These are phyloP conservation scores for Acanthaster planci DNA, from an alignment of 35 echinoderm and acorn worm genomes.

Conservation along the genomic window DNA sequence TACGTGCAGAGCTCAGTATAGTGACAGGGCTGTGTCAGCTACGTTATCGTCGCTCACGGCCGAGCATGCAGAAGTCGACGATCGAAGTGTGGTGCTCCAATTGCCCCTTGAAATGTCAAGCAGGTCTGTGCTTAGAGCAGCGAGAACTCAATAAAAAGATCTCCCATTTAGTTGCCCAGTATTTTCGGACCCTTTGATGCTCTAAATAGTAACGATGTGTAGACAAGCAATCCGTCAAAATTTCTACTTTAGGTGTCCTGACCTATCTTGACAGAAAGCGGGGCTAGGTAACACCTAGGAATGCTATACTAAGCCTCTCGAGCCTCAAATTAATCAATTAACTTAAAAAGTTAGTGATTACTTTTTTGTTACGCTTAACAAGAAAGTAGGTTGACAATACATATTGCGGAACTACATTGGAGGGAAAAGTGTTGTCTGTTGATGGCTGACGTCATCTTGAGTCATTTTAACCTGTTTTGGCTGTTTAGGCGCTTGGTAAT, in stretches of 20 bases:
- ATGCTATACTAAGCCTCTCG: not conserved
- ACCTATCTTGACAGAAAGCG: not conserved
- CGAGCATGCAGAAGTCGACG: constrained; percentile 1
- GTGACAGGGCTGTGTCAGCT: not conserved
- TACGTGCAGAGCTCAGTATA: not conserved
- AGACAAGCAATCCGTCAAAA: not conserved
- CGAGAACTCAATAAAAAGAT: not conserved
- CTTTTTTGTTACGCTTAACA: not conserved
- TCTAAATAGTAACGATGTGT: not conserved
- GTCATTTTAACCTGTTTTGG: not conserved
- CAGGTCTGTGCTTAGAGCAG: not conserved
- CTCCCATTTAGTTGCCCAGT: not conserved
- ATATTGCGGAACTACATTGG: not conserved
- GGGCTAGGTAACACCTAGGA: not conserved
- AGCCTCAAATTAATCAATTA: not conserved
- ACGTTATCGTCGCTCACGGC: not conserved
- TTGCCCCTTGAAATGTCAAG: constrained; percentile 17
- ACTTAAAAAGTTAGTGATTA: not conserved
- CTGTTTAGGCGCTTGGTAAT: not conserved
- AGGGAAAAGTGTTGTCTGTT: not conserved
- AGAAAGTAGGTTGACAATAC: constrained; percentile 13
- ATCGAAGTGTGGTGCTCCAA: not conserved
- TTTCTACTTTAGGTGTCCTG: not conserved
- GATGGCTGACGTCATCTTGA: not conserved
- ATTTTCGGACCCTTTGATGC: not conserved